Conservation (phyloP, 2,888 invertebrate genomes). For the Drosophila mercatorum region DNA sequence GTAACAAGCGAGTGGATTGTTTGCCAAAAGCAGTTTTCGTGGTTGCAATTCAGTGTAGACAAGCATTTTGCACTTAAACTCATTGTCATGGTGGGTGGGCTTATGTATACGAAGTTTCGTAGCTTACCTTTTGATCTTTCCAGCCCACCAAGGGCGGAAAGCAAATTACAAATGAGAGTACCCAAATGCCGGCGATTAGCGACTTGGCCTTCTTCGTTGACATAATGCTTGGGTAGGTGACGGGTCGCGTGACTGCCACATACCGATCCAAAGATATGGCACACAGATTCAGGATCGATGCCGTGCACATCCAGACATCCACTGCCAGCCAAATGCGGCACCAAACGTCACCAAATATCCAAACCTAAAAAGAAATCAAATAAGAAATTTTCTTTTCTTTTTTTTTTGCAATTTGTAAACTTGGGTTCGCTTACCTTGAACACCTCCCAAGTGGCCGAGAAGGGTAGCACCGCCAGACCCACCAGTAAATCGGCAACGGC, state of each 20-base stretch:
- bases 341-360: slow-evolving; percentile 98
- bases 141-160: slow-evolving; percentile 98
- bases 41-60: slow-evolving; percentile 23
- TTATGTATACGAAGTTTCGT: neutral
- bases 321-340: slow-evolving; percentile 98
- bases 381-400: neutral
- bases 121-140: slow-evolving; percentile 90
- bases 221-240: slow-evolving; percentile 97
- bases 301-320: slow-evolving; percentile 99
- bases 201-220: slow-evolving; percentile 93
- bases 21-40: slow-evolving; percentile 36
- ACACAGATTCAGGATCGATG: slow-evolving; percentile 97
- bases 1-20: slow-evolving; percentile 23
- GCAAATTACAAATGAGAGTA: slow-evolving; percentile 97
- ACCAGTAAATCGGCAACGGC: slow-evolving; percentile 98
- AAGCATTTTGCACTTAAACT: slow-evolving; percentile 28
- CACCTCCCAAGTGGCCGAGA: slow-evolving; percentile 97
- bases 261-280: slow-evolving; percentile 98
- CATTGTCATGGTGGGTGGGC: slow-evolving; percentile 36
- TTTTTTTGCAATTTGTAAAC: no score
- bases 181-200: slow-evolving; percentile 96
- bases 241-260: slow-evolving; percentile 97
- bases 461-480: slow-evolving; percentile 97
- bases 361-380: slow-evolving; percentile 87
- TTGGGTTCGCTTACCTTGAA: slow-evolving; percentile 88